phyloP scores from a whole-genome alignment of 2,888 invertebrate genomes.

The Mythimna impura region DNA sequence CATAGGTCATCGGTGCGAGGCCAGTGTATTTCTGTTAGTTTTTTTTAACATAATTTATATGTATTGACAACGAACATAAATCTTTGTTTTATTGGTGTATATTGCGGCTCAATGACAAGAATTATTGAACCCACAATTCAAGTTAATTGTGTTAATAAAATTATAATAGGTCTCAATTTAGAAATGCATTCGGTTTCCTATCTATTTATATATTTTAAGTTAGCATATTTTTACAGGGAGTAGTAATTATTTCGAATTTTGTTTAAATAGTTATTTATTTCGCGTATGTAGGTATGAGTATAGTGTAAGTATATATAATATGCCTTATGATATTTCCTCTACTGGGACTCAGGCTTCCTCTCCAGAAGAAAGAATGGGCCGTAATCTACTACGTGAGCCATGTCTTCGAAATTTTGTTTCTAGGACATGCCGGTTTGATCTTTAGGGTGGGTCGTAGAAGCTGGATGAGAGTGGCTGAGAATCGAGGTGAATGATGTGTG shows the following conservation, averaged over 20 bases:
- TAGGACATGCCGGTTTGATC: too few relatives aligned
- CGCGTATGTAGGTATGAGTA: too few relatives aligned
- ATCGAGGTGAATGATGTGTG: background rate
- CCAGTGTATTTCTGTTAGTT: conserved; percentile 72
- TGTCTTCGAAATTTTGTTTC: too few relatives aligned
- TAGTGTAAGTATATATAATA: too few relatives aligned
- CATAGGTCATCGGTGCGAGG: conserved; percentile 86
- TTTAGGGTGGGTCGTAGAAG: background rate
- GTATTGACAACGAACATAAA: conserved; percentile 68
- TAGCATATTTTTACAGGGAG: background rate
- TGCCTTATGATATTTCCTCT: too few relatives aligned
- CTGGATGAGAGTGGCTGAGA: background rate
- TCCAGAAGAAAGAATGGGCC: too few relatives aligned
- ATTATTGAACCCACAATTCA: conserved; percentile 60
- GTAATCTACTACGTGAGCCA: too few relatives aligned
- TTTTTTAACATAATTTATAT: conserved; percentile 69
- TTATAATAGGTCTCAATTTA: conserved; percentile 33
- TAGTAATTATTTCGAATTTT: background rate
- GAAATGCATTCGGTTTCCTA: conserved; percentile 28
- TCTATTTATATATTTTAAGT: conserved; percentile 22
- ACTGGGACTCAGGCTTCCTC: too few relatives aligned
- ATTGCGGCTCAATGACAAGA: conserved; percentile 49
- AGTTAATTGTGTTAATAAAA: conserved; percentile 58
- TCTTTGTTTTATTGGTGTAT: conserved; percentile 65
- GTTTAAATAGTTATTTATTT: background rate